Percentiles rank a stretch among this genome's conserved stretches.
These are phyloP conservation scores for Metopia argyrocephala DNA, from an alignment of 2,888 invertebrate genomes.

Conservation along the genomic window DNA sequence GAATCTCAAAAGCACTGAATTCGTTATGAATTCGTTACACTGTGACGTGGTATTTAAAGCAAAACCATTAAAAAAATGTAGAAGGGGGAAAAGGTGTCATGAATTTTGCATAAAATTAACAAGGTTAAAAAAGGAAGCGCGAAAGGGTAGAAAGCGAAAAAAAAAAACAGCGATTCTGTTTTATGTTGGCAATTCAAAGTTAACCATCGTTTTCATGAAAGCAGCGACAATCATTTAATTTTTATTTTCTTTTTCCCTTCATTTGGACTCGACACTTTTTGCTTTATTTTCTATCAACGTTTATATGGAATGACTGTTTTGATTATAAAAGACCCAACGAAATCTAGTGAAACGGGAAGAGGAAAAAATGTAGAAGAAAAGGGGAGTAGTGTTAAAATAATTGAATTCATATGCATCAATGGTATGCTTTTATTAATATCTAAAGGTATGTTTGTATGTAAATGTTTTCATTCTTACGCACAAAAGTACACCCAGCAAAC, in stretches of 20 bases:
- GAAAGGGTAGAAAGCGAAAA: not conserved
- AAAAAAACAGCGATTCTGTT: conserved; percentile 14
- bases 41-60: conserved; percentile 48
- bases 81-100: conserved; percentile 29
- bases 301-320: conserved; percentile 46
- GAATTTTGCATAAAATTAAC: conserved; percentile 74
- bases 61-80: conserved; percentile 47
- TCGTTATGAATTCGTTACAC: not conserved
- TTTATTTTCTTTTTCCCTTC: conserved; percentile 20
- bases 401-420: conserved; percentile 77
- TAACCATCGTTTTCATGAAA: conserved; percentile 69
- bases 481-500: not conserved
- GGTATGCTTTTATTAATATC: conserved; percentile 66
- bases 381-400: conserved; percentile 73
- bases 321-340: conserved; percentile 23
- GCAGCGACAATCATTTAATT: conserved; percentile 67
- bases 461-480: not conserved
- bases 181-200: conserved; percentile 38
- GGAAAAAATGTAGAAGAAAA: conserved; percentile 65
- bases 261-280: not conserved
- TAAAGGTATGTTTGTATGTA: conserved; percentile 36
- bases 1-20: too few relatives aligned
- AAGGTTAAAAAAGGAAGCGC: conserved; percentile 66
- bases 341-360: conserved; percentile 12
- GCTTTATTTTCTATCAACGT: conserved; percentile 39